Evolutionary conservation across 2,888 invertebrate genomes (phyloP).

Genomic region (Apeira syringaria): DNA sequence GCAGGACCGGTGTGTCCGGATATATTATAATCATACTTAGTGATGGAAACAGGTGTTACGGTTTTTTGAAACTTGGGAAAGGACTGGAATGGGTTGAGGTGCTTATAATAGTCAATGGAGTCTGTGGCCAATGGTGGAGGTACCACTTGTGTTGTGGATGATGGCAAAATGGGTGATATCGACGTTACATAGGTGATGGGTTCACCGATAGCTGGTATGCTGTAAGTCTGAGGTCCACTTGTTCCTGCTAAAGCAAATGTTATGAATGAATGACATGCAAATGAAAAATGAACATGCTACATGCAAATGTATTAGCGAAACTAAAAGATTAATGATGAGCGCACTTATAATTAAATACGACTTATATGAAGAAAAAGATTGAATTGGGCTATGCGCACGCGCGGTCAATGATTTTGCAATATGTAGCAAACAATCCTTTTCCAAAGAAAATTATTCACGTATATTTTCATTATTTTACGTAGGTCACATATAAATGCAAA

Average conservation of each 20-base stretch:
- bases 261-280: constrained; percentile 53
- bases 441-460: too few species aligned
- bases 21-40: constrained; percentile 8
- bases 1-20: not conserved
- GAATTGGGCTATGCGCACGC: too few species aligned
- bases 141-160: constrained; percentile 38
- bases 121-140: constrained; percentile 47
- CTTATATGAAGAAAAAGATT: too few species aligned
- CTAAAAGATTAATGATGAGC: too few species aligned
- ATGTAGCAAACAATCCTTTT: too few species aligned
- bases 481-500: too few species aligned
- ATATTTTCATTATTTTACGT: too few species aligned
- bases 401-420: too few species aligned
- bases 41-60: constrained; percentile 29
- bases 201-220: constrained; percentile 44
- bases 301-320: constrained; percentile 5
- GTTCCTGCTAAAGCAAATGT: constrained; percentile 74
- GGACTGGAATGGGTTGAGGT: constrained; percentile 50
- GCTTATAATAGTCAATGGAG: constrained; percentile 49
- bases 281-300: constrained; percentile 22
- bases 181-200: constrained; percentile 60
- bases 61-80: constrained; percentile 51
- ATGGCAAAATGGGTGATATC: constrained; percentile 42
- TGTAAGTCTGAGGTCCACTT: constrained; percentile 50
- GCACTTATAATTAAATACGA: too few species aligned